Base-by-base conservation (phyloP, 2,797 vertebrate species). In the Tachyglossus aculeatus region DNA sequence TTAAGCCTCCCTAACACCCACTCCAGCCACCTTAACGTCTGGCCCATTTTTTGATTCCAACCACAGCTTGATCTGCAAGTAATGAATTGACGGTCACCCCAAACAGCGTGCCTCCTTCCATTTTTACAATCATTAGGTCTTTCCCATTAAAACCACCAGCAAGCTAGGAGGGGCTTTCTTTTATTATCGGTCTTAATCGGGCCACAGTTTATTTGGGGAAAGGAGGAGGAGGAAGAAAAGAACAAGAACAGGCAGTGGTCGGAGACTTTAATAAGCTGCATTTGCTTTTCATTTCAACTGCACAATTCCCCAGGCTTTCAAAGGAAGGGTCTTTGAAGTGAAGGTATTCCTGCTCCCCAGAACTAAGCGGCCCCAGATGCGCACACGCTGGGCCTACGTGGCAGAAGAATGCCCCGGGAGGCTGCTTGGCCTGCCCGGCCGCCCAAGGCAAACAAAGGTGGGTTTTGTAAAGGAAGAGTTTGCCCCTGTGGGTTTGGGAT, bases 241-340 rank as follows among this genome's bases (percentile, higher is more conserved):
- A 18, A 47, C 44, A 27, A 48, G 22, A 15, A 18, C 13, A 37
- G 9, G 31, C 4, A 54, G 43, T 25, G 29, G 37, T 38, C 51
- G 60, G 53, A 51, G 8, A 32, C 34, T 53, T 48, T 68, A 67
- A 25, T 37, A 19, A 70, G 22, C 33, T 43, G 18, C 16, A 21
- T 31, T 36, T 54, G 37, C 54, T 79, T 67, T 51, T 38, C 60
- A 27, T 54, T 51, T 58, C 29, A 59, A 27, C 4, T 36, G 43
- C 3, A 1, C 16, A 61, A 38, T 61, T 71, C 29, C 50, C 31
- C 47, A 62, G 43, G 18, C 38, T 70, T 59, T 43, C 15, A 43
- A 43, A 2, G 25, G 7, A 52, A 16, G 38, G 55, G 52, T 45
- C 52, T 59, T 34, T 48, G 27, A 41, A 47, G 37, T 18, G 21